Evolutionary conservation across 2,888 invertebrate genomes (phyloP).

Genomic region (Agonopterix alstromeriana): DNA sequence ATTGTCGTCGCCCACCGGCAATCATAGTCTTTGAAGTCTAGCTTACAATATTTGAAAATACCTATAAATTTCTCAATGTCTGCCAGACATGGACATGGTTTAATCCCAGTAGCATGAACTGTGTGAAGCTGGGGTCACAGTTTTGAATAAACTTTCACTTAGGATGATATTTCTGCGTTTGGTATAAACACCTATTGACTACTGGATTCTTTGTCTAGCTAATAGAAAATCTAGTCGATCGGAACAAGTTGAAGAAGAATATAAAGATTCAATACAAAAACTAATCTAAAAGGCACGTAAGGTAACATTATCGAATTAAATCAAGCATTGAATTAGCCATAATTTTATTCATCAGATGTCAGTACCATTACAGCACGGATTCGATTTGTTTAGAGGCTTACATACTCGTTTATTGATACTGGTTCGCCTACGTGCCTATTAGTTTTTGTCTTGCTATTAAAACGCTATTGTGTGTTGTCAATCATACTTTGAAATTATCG

Average conservation of each 20-base stretch:
- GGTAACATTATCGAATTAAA: slow-evolving; percentile 7
- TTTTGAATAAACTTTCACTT: no score
- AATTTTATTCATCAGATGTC: slow-evolving; percentile 3
- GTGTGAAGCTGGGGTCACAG: no score
- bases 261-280: not conserved
- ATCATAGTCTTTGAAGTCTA: not conserved
- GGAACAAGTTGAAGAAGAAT: no score
- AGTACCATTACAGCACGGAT: not conserved
- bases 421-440: slow-evolving; percentile 35
- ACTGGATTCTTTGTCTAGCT: no score
- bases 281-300: slow-evolving; percentile 1
- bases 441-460: slow-evolving; percentile 37
- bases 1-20: slow-evolving; percentile 1
- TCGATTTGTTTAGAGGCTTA: slow-evolving; percentile 4
- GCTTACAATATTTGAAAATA: not conserved
- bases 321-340: slow-evolving; percentile 1
- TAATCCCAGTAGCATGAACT: no score
- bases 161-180: no score
- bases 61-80: no score
- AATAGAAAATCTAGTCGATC: no score
- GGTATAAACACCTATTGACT: no score
- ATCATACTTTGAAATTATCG: slow-evolving; percentile 24
- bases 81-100: no score
- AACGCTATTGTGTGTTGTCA: slow-evolving; percentile 44
- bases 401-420: slow-evolving; percentile 11